Conservation (phyloP, 30 jellyfish, hydroid and myxozoan genomes). For the Turritopsis dohrnii region DNA sequence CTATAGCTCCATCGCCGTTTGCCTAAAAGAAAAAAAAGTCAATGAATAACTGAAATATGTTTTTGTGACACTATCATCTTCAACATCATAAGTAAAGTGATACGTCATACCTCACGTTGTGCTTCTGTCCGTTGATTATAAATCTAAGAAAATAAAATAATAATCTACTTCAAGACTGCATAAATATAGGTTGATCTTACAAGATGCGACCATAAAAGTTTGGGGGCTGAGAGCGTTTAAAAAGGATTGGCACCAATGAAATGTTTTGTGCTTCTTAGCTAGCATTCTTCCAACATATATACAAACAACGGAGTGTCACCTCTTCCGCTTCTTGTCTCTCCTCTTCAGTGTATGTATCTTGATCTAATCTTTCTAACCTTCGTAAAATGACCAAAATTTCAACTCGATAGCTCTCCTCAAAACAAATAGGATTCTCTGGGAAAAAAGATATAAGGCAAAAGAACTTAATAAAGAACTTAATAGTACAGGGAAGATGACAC, state of each 20-base stretch:
- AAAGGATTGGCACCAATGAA: neutral
- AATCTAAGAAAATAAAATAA: neutral
- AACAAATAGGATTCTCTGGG: constrained; percentile 76
- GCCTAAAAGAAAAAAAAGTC: neutral
- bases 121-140: constrained; percentile 9
- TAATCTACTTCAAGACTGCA: neutral
- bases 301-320: constrained; percentile 28
- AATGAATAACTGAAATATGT: neutral
- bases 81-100: neutral
- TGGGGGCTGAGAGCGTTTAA: neutral
- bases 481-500: neutral
- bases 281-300: no score
- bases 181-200: no score
- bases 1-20: constrained; percentile 8
- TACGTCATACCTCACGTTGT: neutral
- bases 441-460: neutral
- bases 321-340: constrained; percentile 96
- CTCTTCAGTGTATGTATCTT: constrained; percentile 69
- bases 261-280: no score
- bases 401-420: constrained; percentile 75
- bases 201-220: no score
- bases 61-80: no score
- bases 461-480: no score
- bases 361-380: constrained; percentile 79
- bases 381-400: constrained; percentile 74